A percentile compares a stretch with the other conserved stretches of the same genome.
Conservation (phyloP, 2,113 vertebrate species). For the Perognathus longimembris region DNA sequence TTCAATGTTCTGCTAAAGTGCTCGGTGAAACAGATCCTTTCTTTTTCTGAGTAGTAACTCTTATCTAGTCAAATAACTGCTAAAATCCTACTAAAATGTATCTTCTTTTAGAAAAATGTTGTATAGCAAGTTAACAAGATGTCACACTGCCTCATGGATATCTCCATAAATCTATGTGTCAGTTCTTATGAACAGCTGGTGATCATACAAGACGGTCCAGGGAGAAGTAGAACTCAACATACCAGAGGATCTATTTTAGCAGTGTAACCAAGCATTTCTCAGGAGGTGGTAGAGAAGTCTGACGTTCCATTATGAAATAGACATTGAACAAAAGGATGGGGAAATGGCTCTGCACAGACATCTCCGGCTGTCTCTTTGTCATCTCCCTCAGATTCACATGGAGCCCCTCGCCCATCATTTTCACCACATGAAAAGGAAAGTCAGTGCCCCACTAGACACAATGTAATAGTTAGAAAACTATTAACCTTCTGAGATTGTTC, state of each 20-base stretch:
- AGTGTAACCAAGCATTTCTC: background rate
- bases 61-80: background rate
- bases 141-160: background rate
- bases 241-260: background rate
- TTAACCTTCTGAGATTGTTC: slow-evolving; percentile 31
- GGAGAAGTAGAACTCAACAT: background rate
- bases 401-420: background rate
- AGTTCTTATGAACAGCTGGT: slow-evolving; percentile 8
- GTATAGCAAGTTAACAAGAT: background rate
- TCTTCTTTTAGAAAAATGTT: background rate
- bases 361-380: background rate
- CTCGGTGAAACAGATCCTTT: background rate
- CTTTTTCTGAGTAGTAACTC: background rate
- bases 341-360: background rate
- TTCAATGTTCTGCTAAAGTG: background rate
- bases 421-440: background rate
- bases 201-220: background rate
- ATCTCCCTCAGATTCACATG: background rate
- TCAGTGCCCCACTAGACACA: background rate
- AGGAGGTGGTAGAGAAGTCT: background rate
- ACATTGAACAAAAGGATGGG: background rate
- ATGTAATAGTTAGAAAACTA: background rate
- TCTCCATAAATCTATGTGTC: background rate
- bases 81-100: background rate
- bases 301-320: background rate